These are phyloP conservation scores for Bombus terrestris DNA, from an alignment of 1,140 invertebrate species.

Conservation along the genomic window DNA sequence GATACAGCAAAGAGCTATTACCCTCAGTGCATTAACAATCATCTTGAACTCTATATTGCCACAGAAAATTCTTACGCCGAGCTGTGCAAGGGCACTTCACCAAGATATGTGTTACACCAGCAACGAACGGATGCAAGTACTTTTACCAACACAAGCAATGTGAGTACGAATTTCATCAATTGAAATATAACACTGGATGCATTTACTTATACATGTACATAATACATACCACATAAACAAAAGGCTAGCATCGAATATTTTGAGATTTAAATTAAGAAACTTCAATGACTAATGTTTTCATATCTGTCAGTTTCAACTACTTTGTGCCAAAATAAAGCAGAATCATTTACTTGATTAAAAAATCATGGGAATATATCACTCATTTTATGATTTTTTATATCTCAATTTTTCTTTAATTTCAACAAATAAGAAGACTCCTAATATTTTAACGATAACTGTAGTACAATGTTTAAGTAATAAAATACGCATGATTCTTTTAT, in stretches of 20 bases:
- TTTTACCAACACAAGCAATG: slow-evolving; percentile 73
- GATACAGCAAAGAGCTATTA: background rate
- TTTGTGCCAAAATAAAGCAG: too few relatives aligned
- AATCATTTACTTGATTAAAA: too few relatives aligned
- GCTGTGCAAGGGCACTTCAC: slow-evolving; percentile 77
- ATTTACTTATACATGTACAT: background rate
- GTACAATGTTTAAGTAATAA: too few relatives aligned
- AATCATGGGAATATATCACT: too few relatives aligned
- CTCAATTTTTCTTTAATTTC: too few relatives aligned
- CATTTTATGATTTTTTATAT: too few relatives aligned
- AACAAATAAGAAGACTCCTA: too few relatives aligned
- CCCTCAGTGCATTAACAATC: background rate
- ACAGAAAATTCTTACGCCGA: slow-evolving; percentile 80
- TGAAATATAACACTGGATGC: background rate
- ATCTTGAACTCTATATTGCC: background rate
- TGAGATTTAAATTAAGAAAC: background rate
- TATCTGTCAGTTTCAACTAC: background rate
- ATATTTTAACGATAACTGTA: too few relatives aligned
- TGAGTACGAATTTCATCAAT: slow-evolving; percentile 62
- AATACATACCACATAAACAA: background rate
- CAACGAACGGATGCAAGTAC: slow-evolving; percentile 74
- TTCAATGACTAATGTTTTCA: background rate
- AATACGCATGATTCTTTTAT: too few relatives aligned
- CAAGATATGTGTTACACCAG: slow-evolving; percentile 76
- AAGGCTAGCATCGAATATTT: background rate